phyloP scores from a whole-genome alignment of 2,888 invertebrate genomes.

The Pandemis cinnamomeana region DNA sequence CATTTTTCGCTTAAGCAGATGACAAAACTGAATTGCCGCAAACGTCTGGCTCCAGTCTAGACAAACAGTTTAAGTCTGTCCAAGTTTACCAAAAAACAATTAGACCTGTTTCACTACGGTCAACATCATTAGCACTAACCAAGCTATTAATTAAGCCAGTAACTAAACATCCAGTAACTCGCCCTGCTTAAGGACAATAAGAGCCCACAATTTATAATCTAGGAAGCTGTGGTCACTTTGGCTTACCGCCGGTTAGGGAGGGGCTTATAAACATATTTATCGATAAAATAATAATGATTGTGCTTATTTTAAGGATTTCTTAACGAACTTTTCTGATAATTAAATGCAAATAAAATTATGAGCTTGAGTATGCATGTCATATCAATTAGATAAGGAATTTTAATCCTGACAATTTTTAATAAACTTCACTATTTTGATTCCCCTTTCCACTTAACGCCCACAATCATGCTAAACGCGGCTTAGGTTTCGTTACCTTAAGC shows the following conservation, averaged over 20 bases:
- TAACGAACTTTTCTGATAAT: background rate
- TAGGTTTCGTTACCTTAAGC: too few relatives aligned
- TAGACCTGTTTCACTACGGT: constrained; percentile 9
- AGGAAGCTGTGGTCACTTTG: constrained; percentile 23
- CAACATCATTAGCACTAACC: constrained; percentile 5
- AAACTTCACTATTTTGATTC: too few relatives aligned
- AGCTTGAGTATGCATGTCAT: too few relatives aligned
- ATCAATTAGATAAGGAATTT: too few relatives aligned
- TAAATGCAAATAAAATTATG: too few relatives aligned
- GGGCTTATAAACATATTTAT: background rate
- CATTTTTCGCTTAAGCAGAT: too few relatives aligned
- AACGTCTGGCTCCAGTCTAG: background rate
- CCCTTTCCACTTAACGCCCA: too few relatives aligned
- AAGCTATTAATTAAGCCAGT: constrained; percentile 11
- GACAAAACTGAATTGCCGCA: too few relatives aligned
- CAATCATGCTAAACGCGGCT: too few relatives aligned
- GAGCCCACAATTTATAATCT: constrained; percentile 23
- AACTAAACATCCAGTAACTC: constrained; percentile 8
- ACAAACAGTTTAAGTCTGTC: background rate
- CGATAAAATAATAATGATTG: background rate
- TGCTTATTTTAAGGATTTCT: background rate
- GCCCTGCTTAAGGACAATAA: constrained; percentile 8
- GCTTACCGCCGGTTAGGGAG: constrained; percentile 26
- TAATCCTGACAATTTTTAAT: too few relatives aligned
- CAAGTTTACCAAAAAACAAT: background rate